Percentiles rank a stretch among this genome's conserved stretches.
These are phyloP conservation scores for Ditylenchus weischeri DNA, from an alignment of 2,888 invertebrate species.

Conservation along the genomic window DNA sequence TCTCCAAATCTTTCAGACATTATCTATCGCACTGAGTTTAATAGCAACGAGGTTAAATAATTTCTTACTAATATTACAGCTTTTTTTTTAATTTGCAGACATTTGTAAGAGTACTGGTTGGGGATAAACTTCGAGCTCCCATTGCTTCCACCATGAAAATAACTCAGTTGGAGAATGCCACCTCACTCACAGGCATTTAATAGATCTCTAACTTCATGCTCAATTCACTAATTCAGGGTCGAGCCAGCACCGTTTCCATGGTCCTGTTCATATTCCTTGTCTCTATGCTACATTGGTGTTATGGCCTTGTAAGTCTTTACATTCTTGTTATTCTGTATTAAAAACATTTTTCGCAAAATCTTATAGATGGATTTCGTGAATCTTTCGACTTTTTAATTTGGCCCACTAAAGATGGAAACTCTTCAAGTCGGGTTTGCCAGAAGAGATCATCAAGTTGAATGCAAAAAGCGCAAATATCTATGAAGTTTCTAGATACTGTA, in stretches of 20 bases:
- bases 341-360: too few species aligned
- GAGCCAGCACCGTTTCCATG: not conserved
- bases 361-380: not conserved
- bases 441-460: too few species aligned
- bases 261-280: not conserved
- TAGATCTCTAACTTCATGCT: too few species aligned
- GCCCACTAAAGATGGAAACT: not conserved
- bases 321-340: too few species aligned
- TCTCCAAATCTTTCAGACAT: not conserved
- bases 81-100: not conserved
- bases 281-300: slow-evolving; percentile 1
- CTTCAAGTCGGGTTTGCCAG: too few species aligned
- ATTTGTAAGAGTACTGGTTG: slow-evolving; percentile 3
- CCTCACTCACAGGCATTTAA: too few species aligned
- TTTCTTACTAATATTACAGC: not conserved
- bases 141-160: slow-evolving; percentile 8
- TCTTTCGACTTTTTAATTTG: slow-evolving; percentile 2
- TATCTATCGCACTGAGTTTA: not conserved
- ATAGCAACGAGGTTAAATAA: not conserved
- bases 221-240: too few species aligned
- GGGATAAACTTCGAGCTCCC: not conserved
- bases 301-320: not conserved
- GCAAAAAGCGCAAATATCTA: too few species aligned
- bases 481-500: too few species aligned
- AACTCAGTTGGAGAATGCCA: not conserved